These are phyloP conservation scores for Bombus consobrinus DNA, from an alignment of 1,140 invertebrate genomes.

Conservation along the genomic window DNA sequence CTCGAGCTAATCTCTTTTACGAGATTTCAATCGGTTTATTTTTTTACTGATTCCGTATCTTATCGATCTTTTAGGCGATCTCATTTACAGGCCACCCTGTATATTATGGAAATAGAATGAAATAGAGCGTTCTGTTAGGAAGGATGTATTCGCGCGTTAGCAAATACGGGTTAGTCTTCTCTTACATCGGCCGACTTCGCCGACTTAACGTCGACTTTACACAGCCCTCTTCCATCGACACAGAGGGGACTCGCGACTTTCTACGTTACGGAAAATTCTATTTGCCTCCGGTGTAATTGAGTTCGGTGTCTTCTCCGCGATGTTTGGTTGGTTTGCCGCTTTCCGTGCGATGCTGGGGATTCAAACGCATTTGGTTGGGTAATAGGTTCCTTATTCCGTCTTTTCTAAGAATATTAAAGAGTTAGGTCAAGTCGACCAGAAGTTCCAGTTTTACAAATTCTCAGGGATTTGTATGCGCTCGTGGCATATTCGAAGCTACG, in stretches of 20 bases:
- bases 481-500: too few species aligned
- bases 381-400: neutral
- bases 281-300: constrained; percentile 19
- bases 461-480: too few species aligned
- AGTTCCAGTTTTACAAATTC: too few species aligned
- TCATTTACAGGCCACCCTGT: too few species aligned
- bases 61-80: too few species aligned
- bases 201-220: constrained; percentile 58
- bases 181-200: constrained; percentile 45
- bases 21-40: too few species aligned
- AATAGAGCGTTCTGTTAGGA: neutral
- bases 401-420: neutral
- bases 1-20: too few species aligned
- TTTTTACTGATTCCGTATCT: too few species aligned
- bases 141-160: constrained; percentile 50
- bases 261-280: constrained; percentile 13
- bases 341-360: neutral
- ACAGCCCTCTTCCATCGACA: constrained; percentile 30
- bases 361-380: neutral
- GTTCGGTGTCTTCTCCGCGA: constrained; percentile 1
- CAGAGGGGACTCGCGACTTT: neutral
- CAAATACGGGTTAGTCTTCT: constrained; percentile 64
- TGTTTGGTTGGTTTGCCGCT: constrained; percentile 10
- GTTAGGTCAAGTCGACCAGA: too few species aligned
- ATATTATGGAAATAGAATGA: neutral